Percentiles rank a stretch among this genome's conserved stretches.
Conservation (phyloP, 2,888 invertebrate genomes). For the Cryptus viduatorius region DNA sequence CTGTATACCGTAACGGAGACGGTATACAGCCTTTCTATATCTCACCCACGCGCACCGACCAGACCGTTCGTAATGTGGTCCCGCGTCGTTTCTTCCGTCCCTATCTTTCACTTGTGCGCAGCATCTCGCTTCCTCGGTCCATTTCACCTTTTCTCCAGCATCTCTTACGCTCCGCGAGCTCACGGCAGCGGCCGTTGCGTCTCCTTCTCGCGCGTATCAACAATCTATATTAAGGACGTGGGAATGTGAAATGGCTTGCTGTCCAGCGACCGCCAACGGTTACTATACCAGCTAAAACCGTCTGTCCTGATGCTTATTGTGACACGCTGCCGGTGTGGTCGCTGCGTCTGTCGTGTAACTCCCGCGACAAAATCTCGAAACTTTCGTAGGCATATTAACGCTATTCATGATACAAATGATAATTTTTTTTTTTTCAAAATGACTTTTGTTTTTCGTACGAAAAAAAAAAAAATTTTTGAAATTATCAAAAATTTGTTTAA, state of each 20-base stretch:
- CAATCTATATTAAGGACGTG: conserved; percentile 83
- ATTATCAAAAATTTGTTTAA: not conserved
- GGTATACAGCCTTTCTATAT: conserved; percentile 25
- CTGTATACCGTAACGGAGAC: conserved; percentile 48
- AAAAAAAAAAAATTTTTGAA: not conserved
- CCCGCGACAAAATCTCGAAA: not conserved
- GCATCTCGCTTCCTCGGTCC: conserved; percentile 49
- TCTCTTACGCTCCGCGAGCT: conserved; percentile 42
- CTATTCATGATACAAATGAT: not conserved
- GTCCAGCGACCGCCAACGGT: conserved; percentile 59
- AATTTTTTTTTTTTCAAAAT: not conserved
- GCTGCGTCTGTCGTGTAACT: not conserved
- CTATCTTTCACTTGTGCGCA: conserved; percentile 30
- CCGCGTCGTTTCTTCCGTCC: conserved; percentile 42
- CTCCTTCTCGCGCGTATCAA: conserved; percentile 76
- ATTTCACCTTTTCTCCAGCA: conserved; percentile 67
- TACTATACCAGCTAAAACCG: conserved; percentile 19
- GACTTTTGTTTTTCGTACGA: not conserved
- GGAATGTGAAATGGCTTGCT: conserved; percentile 82
- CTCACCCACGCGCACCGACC: conserved; percentile 55
- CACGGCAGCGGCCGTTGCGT: conserved; percentile 50
- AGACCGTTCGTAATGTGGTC: conserved; percentile 49
- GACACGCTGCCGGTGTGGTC: conserved; percentile 41
- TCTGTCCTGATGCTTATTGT: conserved; percentile 7
- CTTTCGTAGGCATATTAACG: not conserved